Conservation (phyloP, 2,113 vertebrate genomes). For the Todiramphus saurophagus region DNA sequence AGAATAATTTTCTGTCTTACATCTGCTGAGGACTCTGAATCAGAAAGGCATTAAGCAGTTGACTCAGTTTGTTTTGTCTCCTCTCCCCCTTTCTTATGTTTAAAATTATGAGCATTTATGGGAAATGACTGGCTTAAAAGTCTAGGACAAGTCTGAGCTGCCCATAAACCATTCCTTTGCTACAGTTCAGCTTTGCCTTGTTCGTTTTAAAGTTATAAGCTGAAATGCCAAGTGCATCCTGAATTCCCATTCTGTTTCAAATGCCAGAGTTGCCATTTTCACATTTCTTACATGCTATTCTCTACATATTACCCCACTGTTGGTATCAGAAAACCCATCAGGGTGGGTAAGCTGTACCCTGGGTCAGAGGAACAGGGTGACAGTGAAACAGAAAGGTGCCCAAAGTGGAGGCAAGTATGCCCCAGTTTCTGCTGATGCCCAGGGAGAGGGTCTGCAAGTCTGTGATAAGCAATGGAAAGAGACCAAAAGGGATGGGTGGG, state of each 20-base stretch:
- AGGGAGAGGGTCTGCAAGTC: conserved; percentile 23
- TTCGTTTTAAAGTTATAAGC: conserved; percentile 3
- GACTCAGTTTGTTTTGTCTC: conserved; percentile 57
- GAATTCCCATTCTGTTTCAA: conserved; percentile 1
- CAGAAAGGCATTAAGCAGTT: conserved; percentile 55
- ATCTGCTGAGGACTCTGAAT: conserved; percentile 55
- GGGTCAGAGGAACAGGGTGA: neutral
- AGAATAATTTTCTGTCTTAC: conserved; percentile 44
- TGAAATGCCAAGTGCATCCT: neutral
- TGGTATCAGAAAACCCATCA: neutral
- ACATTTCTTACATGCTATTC: neutral
- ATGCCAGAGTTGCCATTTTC: neutral
- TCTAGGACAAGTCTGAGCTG: conserved; percentile 24
- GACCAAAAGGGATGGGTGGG: conserved; percentile 40
- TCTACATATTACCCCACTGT: neutral
- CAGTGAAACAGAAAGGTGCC: neutral
- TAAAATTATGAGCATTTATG: conserved; percentile 46
- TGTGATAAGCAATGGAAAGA: conserved; percentile 7
- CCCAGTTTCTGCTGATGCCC: conserved; percentile 20
- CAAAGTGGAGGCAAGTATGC: neutral
- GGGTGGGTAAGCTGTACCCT: neutral
- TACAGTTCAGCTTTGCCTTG: neutral
- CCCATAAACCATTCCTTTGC: conserved; percentile 1
- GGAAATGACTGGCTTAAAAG: conserved; percentile 46
- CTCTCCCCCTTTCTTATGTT: conserved; percentile 38